These are phyloP conservation scores for Campoplex nolae DNA, from an alignment of 2,888 invertebrate species.

Conservation along the genomic window DNA sequence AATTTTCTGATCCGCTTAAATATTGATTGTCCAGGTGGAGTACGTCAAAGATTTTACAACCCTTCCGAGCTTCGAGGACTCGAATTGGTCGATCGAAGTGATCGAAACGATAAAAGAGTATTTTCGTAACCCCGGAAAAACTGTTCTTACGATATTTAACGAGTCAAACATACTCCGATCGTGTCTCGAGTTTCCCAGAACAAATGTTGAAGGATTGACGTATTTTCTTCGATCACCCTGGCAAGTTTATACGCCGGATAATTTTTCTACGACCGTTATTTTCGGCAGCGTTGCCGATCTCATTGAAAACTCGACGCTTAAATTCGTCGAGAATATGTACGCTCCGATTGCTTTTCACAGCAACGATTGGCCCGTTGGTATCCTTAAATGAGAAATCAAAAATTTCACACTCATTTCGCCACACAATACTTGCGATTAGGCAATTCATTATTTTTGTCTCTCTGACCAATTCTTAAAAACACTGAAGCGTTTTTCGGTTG, in stretches of 20 bases:
- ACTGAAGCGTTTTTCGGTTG: no score
- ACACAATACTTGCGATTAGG: no score
- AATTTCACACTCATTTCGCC: not conserved
- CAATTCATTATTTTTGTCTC: no score
- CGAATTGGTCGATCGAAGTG: constrained; percentile 90
- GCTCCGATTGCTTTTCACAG: constrained; percentile 85
- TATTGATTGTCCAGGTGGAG: constrained; percentile 69
- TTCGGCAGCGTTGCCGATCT: constrained; percentile 76
- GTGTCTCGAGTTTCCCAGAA: constrained; percentile 86
- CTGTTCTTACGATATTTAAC: constrained; percentile 89
- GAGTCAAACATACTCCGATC: constrained; percentile 86
- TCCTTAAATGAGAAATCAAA: constrained; percentile 73
- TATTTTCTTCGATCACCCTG: constrained; percentile 88
- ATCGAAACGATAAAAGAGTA: constrained; percentile 88
- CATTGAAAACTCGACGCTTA: constrained; percentile 73
- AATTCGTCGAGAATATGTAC: constrained; percentile 79
- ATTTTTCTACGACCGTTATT: constrained; percentile 77
- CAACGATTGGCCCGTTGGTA: constrained; percentile 86
- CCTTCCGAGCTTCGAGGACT: constrained; percentile 90
- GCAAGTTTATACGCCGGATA: constrained; percentile 78
- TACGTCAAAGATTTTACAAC: constrained; percentile 89
- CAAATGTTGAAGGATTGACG: constrained; percentile 87
- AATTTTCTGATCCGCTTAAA: not conserved
- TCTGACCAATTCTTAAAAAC: no score
- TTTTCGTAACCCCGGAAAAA: constrained; percentile 87